A percentile compares a stretch with the other conserved stretches of the same genome.
Evolutionary conservation across 1,140 invertebrate genomes (phyloP).

Genomic region (Drosophila guanche): DNA sequence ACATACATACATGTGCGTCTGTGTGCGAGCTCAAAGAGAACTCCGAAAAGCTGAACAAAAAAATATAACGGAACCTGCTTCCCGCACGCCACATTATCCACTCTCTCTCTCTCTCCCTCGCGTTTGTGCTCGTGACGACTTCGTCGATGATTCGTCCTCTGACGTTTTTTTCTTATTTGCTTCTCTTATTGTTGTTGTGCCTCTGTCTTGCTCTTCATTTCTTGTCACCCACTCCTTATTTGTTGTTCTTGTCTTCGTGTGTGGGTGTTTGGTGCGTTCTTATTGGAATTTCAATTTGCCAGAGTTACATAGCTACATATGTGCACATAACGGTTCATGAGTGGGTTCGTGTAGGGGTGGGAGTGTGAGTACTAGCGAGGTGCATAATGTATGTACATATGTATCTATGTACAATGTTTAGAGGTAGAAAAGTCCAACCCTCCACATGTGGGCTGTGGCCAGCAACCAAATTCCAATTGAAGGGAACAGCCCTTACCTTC

Average conservation of each 20-base stretch:
- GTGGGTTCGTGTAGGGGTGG: no score
- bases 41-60: no score
- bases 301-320: background rate
- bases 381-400: background rate
- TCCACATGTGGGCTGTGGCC: no score
- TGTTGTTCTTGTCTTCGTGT: conserved; percentile 11
- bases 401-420: background rate
- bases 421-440: no score
- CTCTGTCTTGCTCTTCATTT: conserved; percentile 13
- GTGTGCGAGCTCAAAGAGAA: no score
- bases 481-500: no score
- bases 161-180: conserved; percentile 11
- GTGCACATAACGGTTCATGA: conserved; percentile 8
- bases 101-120: conserved; percentile 10
- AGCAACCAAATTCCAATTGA: no score
- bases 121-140: conserved; percentile 25
- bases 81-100: background rate
- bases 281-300: conserved; percentile 62
- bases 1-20: no score
- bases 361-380: no score
- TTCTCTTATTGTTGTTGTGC: conserved; percentile 19
- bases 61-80: no score
- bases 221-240: conserved; percentile 20
- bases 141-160: conserved; percentile 33
- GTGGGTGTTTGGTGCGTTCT: conserved; percentile 41